phyloP scores from a whole-genome alignment of 2,797 vertebrate genomes.

The Helostoma temminkii region DNA sequence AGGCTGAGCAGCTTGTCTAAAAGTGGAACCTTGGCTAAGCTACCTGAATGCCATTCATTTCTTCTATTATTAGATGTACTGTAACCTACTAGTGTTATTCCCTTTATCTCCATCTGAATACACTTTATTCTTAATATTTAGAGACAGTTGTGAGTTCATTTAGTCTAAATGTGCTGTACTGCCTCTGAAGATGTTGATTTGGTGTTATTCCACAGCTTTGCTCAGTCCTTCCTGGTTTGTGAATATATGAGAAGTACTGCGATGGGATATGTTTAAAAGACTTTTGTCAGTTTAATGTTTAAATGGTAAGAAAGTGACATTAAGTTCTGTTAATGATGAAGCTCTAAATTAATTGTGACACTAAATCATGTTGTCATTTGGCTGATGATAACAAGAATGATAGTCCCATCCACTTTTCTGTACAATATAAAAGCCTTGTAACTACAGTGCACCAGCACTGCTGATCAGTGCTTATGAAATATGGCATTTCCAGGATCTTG shows the following conservation, averaged over 20 bases:
- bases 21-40: constrained; percentile 9
- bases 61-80: constrained; percentile 40
- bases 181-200: background rate
- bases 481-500: no score
- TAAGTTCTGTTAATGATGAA: background rate
- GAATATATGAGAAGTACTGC: background rate
- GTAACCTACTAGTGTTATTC: constrained; percentile 3
- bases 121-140: constrained; percentile 4
- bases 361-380: no score
- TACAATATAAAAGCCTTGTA: no score
- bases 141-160: background rate
- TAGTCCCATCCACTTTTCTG: no score
- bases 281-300: background rate
- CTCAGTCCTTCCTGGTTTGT: background rate
- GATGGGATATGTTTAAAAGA: background rate
- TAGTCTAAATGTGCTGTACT: background rate
- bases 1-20: constrained; percentile 16
- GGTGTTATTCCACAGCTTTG: background rate
- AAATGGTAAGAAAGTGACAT: background rate
- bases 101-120: constrained; percentile 11
- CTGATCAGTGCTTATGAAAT: no score
- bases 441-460: no score
- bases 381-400: no score
- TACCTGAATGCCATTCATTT: constrained; percentile 21
- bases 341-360: background rate